Percentiles rank a stretch among this genome's conserved stretches.
phyloP scores from a whole-genome alignment of 2,797 vertebrate genomes.

The Bradypodion ventrale region DNA sequence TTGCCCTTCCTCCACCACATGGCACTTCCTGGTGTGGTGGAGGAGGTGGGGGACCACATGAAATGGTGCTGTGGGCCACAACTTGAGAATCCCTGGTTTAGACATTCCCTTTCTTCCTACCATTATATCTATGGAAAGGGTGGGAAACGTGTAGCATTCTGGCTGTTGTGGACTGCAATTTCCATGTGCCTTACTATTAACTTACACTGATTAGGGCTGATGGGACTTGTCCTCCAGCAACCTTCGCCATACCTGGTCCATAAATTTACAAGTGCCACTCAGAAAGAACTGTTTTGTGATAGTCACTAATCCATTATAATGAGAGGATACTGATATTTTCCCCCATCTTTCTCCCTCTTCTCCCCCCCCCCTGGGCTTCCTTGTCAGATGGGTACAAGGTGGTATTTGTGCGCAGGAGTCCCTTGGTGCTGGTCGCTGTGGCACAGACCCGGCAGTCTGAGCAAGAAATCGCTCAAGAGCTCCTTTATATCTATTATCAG shows the following conservation, averaged over 20 bases:
- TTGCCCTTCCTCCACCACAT: too few species aligned
- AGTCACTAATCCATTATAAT: neutral
- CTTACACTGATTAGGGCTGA: neutral
- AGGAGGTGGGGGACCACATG: too few species aligned
- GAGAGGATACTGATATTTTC: neutral
- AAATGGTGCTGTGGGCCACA: too few species aligned
- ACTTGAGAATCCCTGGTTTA: too few species aligned
- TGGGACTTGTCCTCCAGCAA: neutral
- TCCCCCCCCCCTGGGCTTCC: neutral
- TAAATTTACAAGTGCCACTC: neutral
- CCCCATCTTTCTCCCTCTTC: neutral
- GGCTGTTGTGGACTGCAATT: neutral
- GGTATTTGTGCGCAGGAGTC: conserved; percentile 92
- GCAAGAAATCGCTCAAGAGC: conserved; percentile 90
- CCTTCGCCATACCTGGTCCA: neutral
- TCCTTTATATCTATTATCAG: conserved; percentile 97
- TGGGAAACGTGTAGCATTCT: neutral
- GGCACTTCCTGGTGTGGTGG: too few species aligned
- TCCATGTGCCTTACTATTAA: neutral
- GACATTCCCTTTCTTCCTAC: neutral
- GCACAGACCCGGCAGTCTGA: conserved; percentile 89
- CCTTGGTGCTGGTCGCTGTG: conserved; percentile 93
- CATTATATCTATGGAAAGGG: neutral
- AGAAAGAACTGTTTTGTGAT: neutral
- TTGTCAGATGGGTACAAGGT: conserved; percentile 92